phyloP scores from a whole-genome alignment of 2,888 invertebrate species.

The Diplolepis rosae region DNA sequence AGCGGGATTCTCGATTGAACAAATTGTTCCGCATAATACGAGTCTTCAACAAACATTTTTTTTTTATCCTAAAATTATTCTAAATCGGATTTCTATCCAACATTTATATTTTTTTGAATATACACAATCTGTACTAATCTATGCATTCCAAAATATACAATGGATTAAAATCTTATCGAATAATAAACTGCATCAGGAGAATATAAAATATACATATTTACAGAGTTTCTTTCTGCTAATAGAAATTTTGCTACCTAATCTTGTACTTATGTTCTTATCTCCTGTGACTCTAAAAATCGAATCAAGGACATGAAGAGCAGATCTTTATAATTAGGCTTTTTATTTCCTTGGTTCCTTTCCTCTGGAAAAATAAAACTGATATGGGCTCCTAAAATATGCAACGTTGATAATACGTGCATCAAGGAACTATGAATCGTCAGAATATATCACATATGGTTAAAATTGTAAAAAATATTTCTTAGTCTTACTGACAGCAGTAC shows the following conservation, averaged over 20 bases:
- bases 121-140: neutral
- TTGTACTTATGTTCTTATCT: neutral
- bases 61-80: neutral
- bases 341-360: neutral
- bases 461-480: neutral
- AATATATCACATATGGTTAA: neutral
- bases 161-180: neutral
- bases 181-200: neutral
- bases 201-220: conserved; percentile 9
- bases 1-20: neutral
- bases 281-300: neutral
- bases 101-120: neutral
- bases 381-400: neutral
- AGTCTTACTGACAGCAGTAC: neutral
- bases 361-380: neutral
- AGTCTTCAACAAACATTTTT: neutral
- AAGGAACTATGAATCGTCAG: neutral
- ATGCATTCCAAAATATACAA: conserved; percentile 6
- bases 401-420: neutral
- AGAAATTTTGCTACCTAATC: neutral
- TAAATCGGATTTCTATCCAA: neutral
- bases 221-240: neutral
- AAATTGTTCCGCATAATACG: neutral
- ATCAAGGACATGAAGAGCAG: neutral
- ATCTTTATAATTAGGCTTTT: neutral